phyloP scores from a whole-genome alignment of 2,888 invertebrate species.

The Euzophera pinguis region DNA sequence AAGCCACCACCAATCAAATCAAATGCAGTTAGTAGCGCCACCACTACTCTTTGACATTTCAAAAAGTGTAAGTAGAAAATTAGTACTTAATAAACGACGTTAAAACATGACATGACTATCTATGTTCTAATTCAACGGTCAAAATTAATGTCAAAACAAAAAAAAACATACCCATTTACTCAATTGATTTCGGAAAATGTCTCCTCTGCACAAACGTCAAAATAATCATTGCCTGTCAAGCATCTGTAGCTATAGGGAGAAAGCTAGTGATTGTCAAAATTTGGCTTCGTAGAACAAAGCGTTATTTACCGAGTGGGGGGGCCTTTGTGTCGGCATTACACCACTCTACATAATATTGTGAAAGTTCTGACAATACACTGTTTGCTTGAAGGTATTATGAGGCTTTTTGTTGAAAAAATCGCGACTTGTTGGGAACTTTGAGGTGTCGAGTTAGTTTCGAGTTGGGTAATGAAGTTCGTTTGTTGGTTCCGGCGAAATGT shows the following conservation, averaged over 20 bases:
- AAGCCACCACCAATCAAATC: too few species aligned
- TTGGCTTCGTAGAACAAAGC: constrained; percentile 81
- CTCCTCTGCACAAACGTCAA: constrained; percentile 8
- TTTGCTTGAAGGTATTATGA: constrained; percentile 62
- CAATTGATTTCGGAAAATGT: background rate
- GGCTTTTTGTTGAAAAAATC: constrained; percentile 52
- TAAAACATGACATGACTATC: too few species aligned
- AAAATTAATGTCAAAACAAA: too few species aligned
- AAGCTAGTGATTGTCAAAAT: constrained; percentile 81
- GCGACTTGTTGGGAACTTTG: constrained; percentile 42
- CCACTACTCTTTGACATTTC: too few species aligned
- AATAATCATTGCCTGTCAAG: constrained; percentile 50
- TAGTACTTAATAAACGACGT: too few species aligned
- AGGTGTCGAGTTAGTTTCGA: constrained; percentile 32
- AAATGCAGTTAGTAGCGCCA: too few species aligned
- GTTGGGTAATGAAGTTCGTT: constrained; percentile 11
- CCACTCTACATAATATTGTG: constrained; percentile 80
- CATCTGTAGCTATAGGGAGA: constrained; percentile 60
- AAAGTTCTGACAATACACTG: constrained; percentile 74
- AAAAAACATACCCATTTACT: too few species aligned
- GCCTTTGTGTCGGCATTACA: constrained; percentile 77
- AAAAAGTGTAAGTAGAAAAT: too few species aligned
- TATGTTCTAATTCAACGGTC: too few species aligned
- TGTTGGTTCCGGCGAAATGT: constrained; percentile 4
- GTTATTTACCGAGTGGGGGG: constrained; percentile 75